Evolutionary conservation across 2,888 invertebrate species (phyloP), one percentile per base, ranked within the genome.

Genomic region (Athetis lepigone): DNA sequence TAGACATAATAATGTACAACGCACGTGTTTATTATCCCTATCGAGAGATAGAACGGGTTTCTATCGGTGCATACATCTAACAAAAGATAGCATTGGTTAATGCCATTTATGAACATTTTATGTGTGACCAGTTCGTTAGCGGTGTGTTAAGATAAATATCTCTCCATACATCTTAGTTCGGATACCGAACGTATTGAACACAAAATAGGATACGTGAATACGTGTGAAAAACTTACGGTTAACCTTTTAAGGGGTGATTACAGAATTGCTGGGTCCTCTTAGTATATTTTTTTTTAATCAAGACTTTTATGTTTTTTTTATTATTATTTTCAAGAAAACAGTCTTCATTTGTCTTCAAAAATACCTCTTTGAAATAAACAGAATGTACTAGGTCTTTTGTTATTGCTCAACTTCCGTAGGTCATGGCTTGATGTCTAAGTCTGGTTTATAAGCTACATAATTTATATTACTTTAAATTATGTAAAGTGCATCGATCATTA

Each of bases 61-160:
- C 57, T 77, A 81, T 79, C 81, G 65, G 57, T 70, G 74, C 64
- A 64, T 74, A 67, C 70, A 82, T 81, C 81, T 81, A 78, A 77
- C 83, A 81, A 81, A 78, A 83, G 79, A 80, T 77, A 75, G 67
- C 77, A 70, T 79, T 79, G 69, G 61, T 72, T 79, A 80, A 80
- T 79, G 61, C 83, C 75, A 74, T 79, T 79, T 81, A 81, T 79
- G 82, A 78, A 73, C 80, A 81, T 78, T 76, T 72, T 75, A 81
- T 71, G 74, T 82, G 64, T 80, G 79, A 82, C 82, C 77, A 75
- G 85, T 85, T 85, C 85, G 82, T 85, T 84, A 85, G 81, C 80
- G 39, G 76, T 67, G 77, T 73, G 67, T 70, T 61, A 42, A 78
- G 83, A 85, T 84, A 75, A 79, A 79, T 79, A 83, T 82, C 79